Base-by-base conservation (phyloP, 2,888 invertebrate genomes). In the Teleogryllus oceanicus region DNA sequence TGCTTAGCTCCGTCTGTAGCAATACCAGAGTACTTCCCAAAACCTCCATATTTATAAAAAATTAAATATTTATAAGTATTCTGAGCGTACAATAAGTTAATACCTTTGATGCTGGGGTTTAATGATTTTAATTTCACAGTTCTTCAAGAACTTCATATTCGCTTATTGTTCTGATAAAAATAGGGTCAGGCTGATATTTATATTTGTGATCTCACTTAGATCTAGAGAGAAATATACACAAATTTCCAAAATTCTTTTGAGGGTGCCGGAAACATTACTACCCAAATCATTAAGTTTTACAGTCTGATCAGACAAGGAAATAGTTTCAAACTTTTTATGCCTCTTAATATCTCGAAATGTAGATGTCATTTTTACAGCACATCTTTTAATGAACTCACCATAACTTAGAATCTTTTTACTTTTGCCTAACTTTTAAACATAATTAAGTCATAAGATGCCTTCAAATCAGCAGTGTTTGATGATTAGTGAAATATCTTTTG, bases 271-370 rank as follows among this genome's bases (percentile, higher is more conserved):
- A 74, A 78, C 74, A 12, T 78, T 74, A 74, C 49, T 24, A 8
- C 74, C 62, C 74, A 78, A 3, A 16, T 78, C 1, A 49, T 74
- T 78, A 74, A 78, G n/a, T 78, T 74, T 74, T 78, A 78, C 78
- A 37, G 78, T 78, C 49, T 78, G 74, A 78, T 78, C 51, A 12
- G 37, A 74, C 74, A 74, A 24, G 10, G 74, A 24, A 21, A 78
- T 74, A 74, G 37, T 74, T 74, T 74, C 24, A 37, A 74, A 78
- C 24, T 13, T 2, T 74, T 78, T 74, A 21, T 16, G 11, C 49
- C 4, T 78, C 20, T 78, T 5, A 51, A 51, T 74, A 51, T 78
- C 51, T 13, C 24, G 0, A 78, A 78, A 51, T 1, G 51, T 8
- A 62, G 51, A 78, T 62, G 78, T 10, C 10, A 20, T 51, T 51